Evolutionary conservation across 2,797 vertebrate genomes (phyloP).

Genomic region (Picus viridis): DNA sequence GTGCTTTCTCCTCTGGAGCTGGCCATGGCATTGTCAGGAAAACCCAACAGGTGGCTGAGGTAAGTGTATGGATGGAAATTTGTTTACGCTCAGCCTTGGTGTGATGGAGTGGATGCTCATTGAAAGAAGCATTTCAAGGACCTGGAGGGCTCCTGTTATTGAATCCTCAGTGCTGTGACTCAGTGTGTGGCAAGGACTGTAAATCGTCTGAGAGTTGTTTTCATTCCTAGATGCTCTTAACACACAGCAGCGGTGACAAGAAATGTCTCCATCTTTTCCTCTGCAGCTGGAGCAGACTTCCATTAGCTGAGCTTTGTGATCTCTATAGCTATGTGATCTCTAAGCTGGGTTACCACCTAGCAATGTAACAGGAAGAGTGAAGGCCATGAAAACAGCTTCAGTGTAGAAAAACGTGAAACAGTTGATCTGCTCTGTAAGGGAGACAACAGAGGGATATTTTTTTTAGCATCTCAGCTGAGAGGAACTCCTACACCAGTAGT

Average conservation of each 20-base stretch:
- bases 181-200: constrained; percentile 55
- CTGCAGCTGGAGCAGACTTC: background rate
- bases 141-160: constrained; percentile 56
- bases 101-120: constrained; percentile 61
- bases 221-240: constrained; percentile 41
- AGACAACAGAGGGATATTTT: background rate
- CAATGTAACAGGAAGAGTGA: background rate
- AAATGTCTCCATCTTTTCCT: constrained; percentile 9
- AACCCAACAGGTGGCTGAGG: background rate
- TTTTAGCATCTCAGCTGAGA: background rate
- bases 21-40: background rate
- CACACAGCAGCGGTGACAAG: background rate
- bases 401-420: background rate
- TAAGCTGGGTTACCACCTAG: background rate
- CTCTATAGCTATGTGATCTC: background rate
- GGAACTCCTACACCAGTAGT: background rate
- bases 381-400: background rate
- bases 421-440: background rate
- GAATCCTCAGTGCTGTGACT: constrained; percentile 46
- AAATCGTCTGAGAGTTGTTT: constrained; percentile 57
- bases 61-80: constrained; percentile 18
- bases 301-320: background rate
- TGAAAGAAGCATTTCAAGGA: constrained; percentile 62
- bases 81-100: constrained; percentile 39
- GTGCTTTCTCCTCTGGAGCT: background rate